Conservation (phyloP, 2,888 invertebrate genomes). For the Tetragnatha montana region DNA sequence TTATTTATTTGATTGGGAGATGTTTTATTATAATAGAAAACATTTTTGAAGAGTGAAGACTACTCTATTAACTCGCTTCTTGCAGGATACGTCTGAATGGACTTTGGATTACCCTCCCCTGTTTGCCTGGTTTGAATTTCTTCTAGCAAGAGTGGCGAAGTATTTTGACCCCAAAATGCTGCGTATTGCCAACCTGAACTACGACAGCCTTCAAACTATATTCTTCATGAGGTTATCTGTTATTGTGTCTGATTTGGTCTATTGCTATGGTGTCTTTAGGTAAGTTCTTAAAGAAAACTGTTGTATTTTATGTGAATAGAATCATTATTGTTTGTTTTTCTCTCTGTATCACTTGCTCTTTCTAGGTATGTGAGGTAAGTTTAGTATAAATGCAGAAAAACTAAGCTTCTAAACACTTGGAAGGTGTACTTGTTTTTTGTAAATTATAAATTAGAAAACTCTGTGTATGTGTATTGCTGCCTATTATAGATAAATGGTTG, state of each 20-base stretch:
- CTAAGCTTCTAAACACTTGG: too few species aligned
- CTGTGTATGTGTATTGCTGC: too few species aligned
- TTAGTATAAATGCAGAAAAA: too few species aligned
- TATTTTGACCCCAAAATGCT: constrained; percentile 91
- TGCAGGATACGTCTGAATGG: constrained; percentile 89
- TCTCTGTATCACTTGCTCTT: background rate
- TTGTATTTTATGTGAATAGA: background rate
- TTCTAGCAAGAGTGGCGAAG: constrained; percentile 85
- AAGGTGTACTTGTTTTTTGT: too few species aligned
- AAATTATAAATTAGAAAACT: too few species aligned
- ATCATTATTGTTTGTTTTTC: background rate
- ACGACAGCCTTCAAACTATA: constrained; percentile 86
- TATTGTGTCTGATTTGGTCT: constrained; percentile 88
- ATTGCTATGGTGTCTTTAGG: constrained; percentile 86
- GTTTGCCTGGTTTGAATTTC: constrained; percentile 96
- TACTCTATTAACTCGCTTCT: background rate
- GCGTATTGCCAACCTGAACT: constrained; percentile 85
- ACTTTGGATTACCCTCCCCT: constrained; percentile 99
- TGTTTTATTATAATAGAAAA: too few species aligned
- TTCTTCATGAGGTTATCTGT: constrained; percentile 94
- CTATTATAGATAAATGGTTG: too few species aligned
- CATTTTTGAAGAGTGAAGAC: too few species aligned
- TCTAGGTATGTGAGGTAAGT: too few species aligned
- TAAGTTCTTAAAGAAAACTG: constrained; percentile 76
- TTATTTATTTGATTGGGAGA: too few species aligned